Evolutionary conservation across 64 coral and sea anemone genomes (phyloP), one percentile per base, ranked within the genome.

Genomic region (Stylophora pistillata): DNA sequence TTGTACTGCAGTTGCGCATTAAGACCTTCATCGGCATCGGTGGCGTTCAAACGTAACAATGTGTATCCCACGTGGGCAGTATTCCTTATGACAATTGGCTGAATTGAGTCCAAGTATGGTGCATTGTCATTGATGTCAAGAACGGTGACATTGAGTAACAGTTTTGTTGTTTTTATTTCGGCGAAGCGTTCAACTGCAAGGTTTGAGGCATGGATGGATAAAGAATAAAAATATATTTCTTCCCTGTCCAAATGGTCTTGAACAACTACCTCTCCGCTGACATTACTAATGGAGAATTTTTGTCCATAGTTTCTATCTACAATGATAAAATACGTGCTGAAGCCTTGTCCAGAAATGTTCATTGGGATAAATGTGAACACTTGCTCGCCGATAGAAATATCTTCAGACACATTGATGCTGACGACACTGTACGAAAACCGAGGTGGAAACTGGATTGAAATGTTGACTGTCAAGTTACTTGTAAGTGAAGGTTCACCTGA

Each of bases 51-150:
- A 30, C 41, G 30, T 33, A 53, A 54, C 30, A 91, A 75, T 9
- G 26, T 21, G 58, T 53, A 86, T 20, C 72, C 89, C 89, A 86
- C 16, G 53, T 52, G 56, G 18, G 56, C 89, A 69, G 89, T 78
- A 20, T 91, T 91, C 17, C 77, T 91, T 26, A 91, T 52, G 31
- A 26, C 77, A 17, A 91, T 58, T 54, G 89, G 73, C 29, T 74
- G 30, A 28, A 91, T 52, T 17, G 1, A 23, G 1, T 75, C 53
- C 29, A 91, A 73, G 53, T 85, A 81, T 55, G 89, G 89, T 18
- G 89, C 59, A 20, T 91, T 91, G 56, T 91, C 89, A 41, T 91
- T 91, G 12, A 91, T 59, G 66, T 91, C 89, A 85, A 55, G 57
- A 7, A 91, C 81, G 77, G 81, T 55, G 75, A 91, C 56, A 63